These are phyloP conservation scores for Drosophila anomalata DNA, from an alignment of 2,888 invertebrate species.

Conservation along the genomic window DNA sequence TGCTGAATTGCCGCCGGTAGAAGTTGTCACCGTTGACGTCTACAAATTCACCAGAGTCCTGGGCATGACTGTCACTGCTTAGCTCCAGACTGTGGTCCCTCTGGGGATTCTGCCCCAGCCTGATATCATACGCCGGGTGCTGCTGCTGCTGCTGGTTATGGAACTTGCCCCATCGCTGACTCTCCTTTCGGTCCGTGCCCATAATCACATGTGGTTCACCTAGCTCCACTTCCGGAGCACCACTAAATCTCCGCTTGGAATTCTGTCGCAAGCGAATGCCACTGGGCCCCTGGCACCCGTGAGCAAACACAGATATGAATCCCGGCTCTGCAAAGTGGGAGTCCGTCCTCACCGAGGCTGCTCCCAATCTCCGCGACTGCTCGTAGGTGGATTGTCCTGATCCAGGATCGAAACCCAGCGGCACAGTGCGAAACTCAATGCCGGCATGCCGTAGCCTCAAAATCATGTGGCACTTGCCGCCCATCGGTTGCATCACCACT, in stretches of 20 bases:
- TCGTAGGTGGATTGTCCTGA: conserved; percentile 62
- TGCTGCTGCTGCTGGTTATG: conserved; percentile 36
- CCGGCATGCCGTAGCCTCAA: conserved; percentile 90
- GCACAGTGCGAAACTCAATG: conserved; percentile 90
- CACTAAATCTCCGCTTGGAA: conserved; percentile 80
- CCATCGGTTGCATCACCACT: conserved; percentile 86
- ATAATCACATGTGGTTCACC: conserved; percentile 72
- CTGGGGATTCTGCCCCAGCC: conserved; percentile 61
- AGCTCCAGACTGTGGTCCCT: conserved; percentile 57
- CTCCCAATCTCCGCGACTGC: conserved; percentile 74
- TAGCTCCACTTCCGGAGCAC: conserved; percentile 56
- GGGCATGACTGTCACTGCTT: conserved; percentile 50
- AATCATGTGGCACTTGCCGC: conserved; percentile 91
- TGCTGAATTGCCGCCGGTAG: conserved; percentile 60
- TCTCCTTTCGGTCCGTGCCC: conserved; percentile 50
- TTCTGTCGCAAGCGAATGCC: conserved; percentile 81
- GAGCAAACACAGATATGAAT: conserved; percentile 93
- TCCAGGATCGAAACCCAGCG: conserved; percentile 80
- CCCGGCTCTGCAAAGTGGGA: conserved; percentile 93
- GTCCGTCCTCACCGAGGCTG: conserved; percentile 87
- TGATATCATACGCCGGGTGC: conserved; percentile 72
- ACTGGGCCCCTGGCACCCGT: conserved; percentile 88
- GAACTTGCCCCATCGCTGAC: conserved; percentile 64
- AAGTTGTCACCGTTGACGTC: conserved; percentile 68
- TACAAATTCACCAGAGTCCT: conserved; percentile 52